A percentile compares a stretch with the other conserved stretches of the same genome.
These are phyloP conservation scores for Acromyrmex charruanus DNA, from an alignment of 1,140 invertebrate species.

Conservation along the genomic window DNA sequence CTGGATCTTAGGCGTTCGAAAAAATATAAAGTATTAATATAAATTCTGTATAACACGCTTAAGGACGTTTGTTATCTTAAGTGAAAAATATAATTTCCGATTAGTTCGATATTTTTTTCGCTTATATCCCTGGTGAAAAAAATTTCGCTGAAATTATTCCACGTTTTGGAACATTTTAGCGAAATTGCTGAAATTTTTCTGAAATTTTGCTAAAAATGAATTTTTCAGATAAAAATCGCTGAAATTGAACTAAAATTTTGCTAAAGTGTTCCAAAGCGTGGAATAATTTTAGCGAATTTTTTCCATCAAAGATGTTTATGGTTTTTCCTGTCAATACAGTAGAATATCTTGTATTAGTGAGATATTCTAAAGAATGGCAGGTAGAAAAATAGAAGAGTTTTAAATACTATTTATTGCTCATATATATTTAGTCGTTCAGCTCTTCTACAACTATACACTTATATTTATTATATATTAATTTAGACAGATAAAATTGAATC, in stretches of 20 bases:
- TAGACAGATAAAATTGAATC: background rate
- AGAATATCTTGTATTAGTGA: slow-evolving; percentile 59
- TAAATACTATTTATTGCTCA: background rate
- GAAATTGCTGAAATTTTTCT: too few species aligned
- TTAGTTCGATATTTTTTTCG: background rate
- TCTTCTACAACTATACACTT: background rate
- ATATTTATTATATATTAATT: background rate
- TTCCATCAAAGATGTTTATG: background rate
- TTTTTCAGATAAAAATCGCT: too few species aligned
- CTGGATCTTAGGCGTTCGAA: too few species aligned
- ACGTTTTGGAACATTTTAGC: too few species aligned
- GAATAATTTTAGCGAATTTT: too few species aligned
- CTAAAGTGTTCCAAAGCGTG: too few species aligned
- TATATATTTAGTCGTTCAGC: background rate
- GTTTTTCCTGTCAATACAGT: slow-evolving; percentile 72
- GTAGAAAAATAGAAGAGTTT: slow-evolving; percentile 71
- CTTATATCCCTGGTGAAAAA: background rate
- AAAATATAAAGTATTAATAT: background rate
- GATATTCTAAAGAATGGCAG: slow-evolving; percentile 76
- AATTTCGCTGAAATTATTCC: too few species aligned
- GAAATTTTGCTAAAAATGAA: too few species aligned
- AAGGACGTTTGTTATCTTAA: background rate
- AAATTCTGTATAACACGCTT: background rate
- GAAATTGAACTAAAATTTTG: too few species aligned
- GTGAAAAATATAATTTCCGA: background rate